Conservation (phyloP, 2,113 vertebrate genomes). For the Eurystomus gularis region DNA sequence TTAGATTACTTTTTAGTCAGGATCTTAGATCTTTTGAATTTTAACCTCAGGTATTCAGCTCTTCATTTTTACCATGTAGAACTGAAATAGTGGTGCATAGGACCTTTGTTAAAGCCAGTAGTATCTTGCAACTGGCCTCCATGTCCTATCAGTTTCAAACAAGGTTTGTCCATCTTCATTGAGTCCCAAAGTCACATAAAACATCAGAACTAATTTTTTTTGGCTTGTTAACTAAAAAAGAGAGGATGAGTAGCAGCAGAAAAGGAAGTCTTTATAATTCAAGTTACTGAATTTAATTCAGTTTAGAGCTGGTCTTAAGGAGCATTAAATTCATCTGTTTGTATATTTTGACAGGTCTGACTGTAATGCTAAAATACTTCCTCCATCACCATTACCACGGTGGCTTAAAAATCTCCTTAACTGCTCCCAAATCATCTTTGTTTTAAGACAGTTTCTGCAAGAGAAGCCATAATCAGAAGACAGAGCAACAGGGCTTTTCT, state of each 20-base stretch:
- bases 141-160: not conserved
- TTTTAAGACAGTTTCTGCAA: not conserved
- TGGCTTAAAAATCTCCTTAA: not conserved
- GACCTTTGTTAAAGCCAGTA: not conserved
- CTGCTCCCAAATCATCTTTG: not conserved
- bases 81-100: not conserved
- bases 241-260: not conserved
- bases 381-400: not conserved
- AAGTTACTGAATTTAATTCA: not conserved
- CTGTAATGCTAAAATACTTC: not conserved
- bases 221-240: not conserved
- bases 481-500: not conserved
- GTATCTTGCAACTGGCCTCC: not conserved
- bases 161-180: not conserved
- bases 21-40: not conserved
- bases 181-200: not conserved
- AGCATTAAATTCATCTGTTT: not conserved
- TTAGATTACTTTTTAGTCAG: not conserved
- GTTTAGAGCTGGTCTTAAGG: not conserved
- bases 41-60: not conserved
- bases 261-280: not conserved
- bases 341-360: not conserved
- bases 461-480: not conserved
- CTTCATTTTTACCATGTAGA: not conserved
- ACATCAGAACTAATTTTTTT: not conserved